Evolutionary conservation across 1,140 invertebrate genomes (phyloP).

Genomic region (Nymphalis io): DNA sequence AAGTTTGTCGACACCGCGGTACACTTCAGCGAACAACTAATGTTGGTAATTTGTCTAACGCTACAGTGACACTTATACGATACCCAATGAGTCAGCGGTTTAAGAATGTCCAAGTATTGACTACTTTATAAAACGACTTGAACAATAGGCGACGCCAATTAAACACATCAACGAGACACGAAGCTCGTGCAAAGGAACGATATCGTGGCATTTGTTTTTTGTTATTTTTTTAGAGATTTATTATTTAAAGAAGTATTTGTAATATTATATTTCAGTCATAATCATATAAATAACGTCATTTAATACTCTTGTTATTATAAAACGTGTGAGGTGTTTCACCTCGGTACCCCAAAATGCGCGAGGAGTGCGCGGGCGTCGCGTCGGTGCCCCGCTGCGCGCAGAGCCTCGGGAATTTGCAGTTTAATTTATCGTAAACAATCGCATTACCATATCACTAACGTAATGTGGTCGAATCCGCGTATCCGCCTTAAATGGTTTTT

Average conservation of each 20-base stretch:
- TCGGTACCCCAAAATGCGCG: constrained; percentile 34
- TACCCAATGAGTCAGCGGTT: constrained; percentile 45
- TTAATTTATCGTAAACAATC: constrained; percentile 79
- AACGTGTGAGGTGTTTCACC: constrained; percentile 70
- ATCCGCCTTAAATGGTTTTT: constrained; percentile 75
- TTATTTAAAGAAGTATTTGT: neutral
- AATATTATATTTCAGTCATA: constrained; percentile 20
- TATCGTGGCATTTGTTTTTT: constrained; percentile 31
- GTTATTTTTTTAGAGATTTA: neutral
- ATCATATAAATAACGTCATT: constrained; percentile 35
- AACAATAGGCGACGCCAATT: constrained; percentile 63
- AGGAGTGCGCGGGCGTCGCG: constrained; percentile 64
- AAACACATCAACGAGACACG: constrained; percentile 56
- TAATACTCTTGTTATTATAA: constrained; percentile 53
- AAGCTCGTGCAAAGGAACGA: constrained; percentile 54
- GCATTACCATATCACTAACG: constrained; percentile 79
- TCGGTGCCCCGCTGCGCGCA: constrained; percentile 65
- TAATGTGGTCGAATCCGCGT: constrained; percentile 68
- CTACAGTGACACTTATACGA: constrained; percentile 32
- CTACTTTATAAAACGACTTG: constrained; percentile 54
- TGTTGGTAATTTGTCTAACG: constrained; percentile 40
- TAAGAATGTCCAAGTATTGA: constrained; percentile 24
- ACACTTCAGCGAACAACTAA: constrained; percentile 31
- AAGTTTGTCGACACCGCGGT: constrained; percentile 48
- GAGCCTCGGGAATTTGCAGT: constrained; percentile 54